Evolutionary conservation across 1,140 invertebrate species (phyloP).

Genomic region (Odontomachus brunneus): DNA sequence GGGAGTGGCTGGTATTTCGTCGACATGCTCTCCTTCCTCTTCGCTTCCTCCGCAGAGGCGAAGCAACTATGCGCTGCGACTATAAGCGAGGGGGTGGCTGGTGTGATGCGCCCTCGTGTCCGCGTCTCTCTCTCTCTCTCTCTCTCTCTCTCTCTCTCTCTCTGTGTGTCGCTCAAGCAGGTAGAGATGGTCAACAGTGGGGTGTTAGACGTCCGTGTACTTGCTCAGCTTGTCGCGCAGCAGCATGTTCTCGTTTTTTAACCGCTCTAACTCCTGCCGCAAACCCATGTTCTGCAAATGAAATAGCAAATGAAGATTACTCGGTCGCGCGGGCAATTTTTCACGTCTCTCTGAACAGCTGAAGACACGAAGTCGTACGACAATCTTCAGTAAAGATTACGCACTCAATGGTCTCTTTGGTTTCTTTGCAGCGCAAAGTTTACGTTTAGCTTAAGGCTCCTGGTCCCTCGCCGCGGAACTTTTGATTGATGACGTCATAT

Average conservation of each 20-base stretch:
- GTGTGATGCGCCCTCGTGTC: slow-evolving; percentile 61
- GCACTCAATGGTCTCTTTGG: no score
- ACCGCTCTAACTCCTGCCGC: slow-evolving; percentile 93
- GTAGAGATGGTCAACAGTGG: slow-evolving; percentile 51
- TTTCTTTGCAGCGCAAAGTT: no score
- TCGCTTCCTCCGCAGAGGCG: slow-evolving; percentile 42
- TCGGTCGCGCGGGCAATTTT: not conserved
- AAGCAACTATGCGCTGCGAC: slow-evolving; percentile 65
- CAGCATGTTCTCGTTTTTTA: slow-evolving; percentile 96
- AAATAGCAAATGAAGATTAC: not conserved
- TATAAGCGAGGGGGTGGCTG: slow-evolving; percentile 59
- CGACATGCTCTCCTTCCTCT: slow-evolving; percentile 24
- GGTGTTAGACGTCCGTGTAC: slow-evolving; percentile 92
- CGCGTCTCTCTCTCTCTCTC: slow-evolving; percentile 48
- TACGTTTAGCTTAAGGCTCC: no score
- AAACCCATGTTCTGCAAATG: slow-evolving; percentile 92
- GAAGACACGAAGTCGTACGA: no score
- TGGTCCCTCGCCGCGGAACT: no score
- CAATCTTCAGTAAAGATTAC: no score
- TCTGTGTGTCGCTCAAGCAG: slow-evolving; percentile 51
- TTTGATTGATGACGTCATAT: no score
- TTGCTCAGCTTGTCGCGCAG: slow-evolving; percentile 94
- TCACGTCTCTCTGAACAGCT: no score
- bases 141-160: slow-evolving; percentile 53
- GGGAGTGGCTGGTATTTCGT: slow-evolving; percentile 36